Base-by-base conservation (phyloP, 1,140 invertebrate genomes). In the Hycleus phaleratus region DNA sequence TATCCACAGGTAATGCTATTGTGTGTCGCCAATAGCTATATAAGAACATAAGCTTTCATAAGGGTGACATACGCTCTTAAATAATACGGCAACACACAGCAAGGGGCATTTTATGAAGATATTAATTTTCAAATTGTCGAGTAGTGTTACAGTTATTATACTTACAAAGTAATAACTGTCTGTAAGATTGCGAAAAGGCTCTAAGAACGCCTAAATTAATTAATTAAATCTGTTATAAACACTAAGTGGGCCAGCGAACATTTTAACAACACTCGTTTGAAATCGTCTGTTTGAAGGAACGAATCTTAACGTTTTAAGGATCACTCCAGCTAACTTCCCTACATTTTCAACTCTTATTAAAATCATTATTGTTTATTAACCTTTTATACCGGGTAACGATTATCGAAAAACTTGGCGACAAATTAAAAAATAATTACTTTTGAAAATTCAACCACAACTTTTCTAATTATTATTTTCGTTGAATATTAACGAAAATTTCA, bases 221-320 rank as follows among this genome's bases (percentile, higher is more conserved):
- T 72, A 72, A 72, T 72, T 71, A 72, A 72, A 72, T 69, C 67
- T 68, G 64, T 65, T 69, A 70, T 71, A 71, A 71, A 71, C 67
- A 70, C 63, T 66, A 60, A 68, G 65, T 67, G 67, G 62, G 54
- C 65, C 69, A 62, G 47, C 58, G 56, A 63, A 58, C 53, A 61
- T 63, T 42, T 65, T 62, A 56, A 60, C 46, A 62, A 47, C 60
- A 62, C 46, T 57, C 60, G 56, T 56, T 62, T 59, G 56, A 62
- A 56, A 62, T 62, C 56, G 55, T 62, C 47, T 56, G 55, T 59
- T 26, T 49, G 47, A 58, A 55, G 32, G 56, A 38, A 45, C 47
- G 39, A 47, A 59, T 60, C 58, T 56, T 44, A 55, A 63, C 32
- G 43, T 54, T 38, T 50, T 42, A 38, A 55, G 44, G 18, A 45